Evolutionary conservation across 2,113 vertebrate species (phyloP).

Genomic region (Boulengeromyrus knoepffleri): DNA sequence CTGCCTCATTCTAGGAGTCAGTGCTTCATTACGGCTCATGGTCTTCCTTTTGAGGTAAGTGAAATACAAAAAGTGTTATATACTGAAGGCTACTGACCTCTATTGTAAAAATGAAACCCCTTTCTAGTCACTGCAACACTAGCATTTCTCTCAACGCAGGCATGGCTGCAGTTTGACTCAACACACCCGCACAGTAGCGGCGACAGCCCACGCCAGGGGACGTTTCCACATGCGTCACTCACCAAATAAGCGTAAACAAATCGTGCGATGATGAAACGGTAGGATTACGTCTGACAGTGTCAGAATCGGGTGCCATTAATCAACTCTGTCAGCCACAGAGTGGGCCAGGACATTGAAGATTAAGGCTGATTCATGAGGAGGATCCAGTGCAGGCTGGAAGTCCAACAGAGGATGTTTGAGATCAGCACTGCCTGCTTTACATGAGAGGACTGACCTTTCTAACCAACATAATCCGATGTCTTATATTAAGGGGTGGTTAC

Average conservation of each 20-base stretch:
- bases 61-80: neutral
- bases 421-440: constrained; percentile 4
- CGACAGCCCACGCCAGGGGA: constrained; percentile 29
- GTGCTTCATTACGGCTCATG: neutral
- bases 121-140: neutral
- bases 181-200: neutral
- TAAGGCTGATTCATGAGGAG: neutral
- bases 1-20: neutral
- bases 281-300: constrained; percentile 30
- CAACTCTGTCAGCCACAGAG: constrained; percentile 21
- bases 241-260: constrained; percentile 1
- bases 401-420: constrained; percentile 30
- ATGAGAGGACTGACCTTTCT: neutral
- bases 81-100: neutral
- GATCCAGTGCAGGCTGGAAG: neutral
- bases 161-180: neutral
- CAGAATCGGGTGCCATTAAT: constrained; percentile 30
- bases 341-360: constrained; percentile 11
- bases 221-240: constrained; percentile 24
- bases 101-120: neutral
- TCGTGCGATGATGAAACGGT: constrained; percentile 26
- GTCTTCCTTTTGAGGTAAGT: neutral
- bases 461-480: neutral
- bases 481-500: neutral
- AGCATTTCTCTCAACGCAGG: neutral